These are phyloP conservation scores for Scaptomyza polygonia DNA, from an alignment of 2,888 invertebrate genomes.

Conservation along the genomic window DNA sequence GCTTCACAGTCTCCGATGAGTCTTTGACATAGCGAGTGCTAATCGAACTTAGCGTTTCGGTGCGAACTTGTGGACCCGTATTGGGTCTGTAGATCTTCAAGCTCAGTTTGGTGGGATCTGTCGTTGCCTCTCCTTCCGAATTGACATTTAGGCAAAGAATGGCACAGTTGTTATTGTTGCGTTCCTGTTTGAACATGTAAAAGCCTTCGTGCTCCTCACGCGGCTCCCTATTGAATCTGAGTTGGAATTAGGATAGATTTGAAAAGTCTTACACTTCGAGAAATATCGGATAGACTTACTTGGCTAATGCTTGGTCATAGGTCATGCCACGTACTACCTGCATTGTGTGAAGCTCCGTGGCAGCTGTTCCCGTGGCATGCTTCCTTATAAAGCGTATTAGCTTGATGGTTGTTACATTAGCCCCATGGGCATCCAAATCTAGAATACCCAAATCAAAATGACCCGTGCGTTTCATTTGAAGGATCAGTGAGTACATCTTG, in stretches of 20 bases:
- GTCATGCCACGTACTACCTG: constrained; percentile 96
- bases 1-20: constrained; percentile 90
- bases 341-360: constrained; percentile 96
- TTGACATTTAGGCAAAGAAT: constrained; percentile 86
- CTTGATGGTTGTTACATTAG: constrained; percentile 93
- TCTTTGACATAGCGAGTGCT: constrained; percentile 96
- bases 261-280: background rate
- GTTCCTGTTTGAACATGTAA: constrained; percentile 93
- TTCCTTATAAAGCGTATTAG: constrained; percentile 92
- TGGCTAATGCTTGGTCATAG: constrained; percentile 94
- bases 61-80: constrained; percentile 93
- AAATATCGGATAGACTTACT: constrained; percentile 84
- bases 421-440: constrained; percentile 96
- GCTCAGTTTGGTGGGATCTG: constrained; percentile 86
- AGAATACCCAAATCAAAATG: constrained; percentile 96
- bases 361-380: constrained; percentile 95
- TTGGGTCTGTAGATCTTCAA: constrained; percentile 93
- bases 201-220: constrained; percentile 91
- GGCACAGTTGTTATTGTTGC: constrained; percentile 93
- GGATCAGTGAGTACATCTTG: constrained; percentile 94
- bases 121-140: constrained; percentile 46
- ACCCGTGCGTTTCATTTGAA: constrained; percentile 96
- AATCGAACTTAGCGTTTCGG: constrained; percentile 93
- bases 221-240: constrained; percentile 34
- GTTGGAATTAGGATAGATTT: background rate